A percentile compares a stretch with the other conserved stretches of the same genome.
Conservation (phyloP, 2,888 invertebrate species). For the Tanypteryx hageni region DNA sequence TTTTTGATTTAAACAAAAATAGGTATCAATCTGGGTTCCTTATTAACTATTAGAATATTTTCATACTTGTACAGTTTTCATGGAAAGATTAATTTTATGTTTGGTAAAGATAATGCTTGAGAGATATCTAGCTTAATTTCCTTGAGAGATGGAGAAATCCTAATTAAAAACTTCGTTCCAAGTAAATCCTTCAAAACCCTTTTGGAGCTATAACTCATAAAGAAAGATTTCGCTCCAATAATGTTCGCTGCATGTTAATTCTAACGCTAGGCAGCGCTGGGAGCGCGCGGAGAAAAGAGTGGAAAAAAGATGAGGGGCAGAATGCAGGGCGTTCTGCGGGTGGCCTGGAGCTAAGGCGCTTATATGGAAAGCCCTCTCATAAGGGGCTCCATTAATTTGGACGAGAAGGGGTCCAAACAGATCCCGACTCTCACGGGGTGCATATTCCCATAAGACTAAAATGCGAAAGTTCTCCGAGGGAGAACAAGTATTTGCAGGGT, state of each 20-base stretch:
- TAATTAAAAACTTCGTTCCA: constrained; percentile 55
- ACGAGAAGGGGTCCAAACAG: constrained; percentile 27
- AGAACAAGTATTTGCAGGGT: neutral
- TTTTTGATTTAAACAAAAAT: no score
- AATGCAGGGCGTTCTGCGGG: constrained; percentile 2
- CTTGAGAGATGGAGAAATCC: constrained; percentile 25
- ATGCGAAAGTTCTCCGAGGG: constrained; percentile 51
- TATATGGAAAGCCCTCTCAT: constrained; percentile 53
- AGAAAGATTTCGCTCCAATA: constrained; percentile 29
- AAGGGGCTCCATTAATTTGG: constrained; percentile 51
- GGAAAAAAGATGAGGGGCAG: neutral
- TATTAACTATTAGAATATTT: no score
- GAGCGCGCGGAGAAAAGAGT: neutral
- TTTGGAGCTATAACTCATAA: neutral
- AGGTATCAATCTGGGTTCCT: no score
- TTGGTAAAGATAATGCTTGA: no score
- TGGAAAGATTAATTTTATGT: no score
- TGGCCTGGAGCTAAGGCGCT: constrained; percentile 43
- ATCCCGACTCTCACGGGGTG: constrained; percentile 39
- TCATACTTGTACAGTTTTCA: no score
- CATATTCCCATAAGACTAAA: constrained; percentile 29
- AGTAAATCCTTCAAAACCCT: constrained; percentile 28
- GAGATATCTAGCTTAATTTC: neutral
- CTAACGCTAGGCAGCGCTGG: constrained; percentile 14
- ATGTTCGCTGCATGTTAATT: constrained; percentile 45